A percentile compares a stretch with the other conserved stretches of the same genome.
These are phyloP conservation scores for Synanthedon tipuliformis DNA, from an alignment of 2,888 invertebrate genomes.

Conservation along the genomic window DNA sequence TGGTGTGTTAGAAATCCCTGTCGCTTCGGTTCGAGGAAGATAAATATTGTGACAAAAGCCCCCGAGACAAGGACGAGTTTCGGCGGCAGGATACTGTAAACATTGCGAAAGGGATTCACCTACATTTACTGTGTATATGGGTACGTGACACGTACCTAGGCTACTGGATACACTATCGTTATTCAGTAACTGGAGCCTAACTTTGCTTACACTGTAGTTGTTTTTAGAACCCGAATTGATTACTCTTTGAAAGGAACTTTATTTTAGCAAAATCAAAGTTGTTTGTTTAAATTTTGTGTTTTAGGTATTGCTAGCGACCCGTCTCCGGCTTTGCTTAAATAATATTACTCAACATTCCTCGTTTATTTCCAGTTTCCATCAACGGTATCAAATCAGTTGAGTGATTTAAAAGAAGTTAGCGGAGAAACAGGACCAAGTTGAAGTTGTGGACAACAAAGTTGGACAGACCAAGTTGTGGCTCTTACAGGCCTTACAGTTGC, in stretches of 20 bases:
- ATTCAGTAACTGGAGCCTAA: not conserved
- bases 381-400: too few relatives aligned
- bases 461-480: too few relatives aligned
- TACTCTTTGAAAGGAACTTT: not conserved
- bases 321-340: too few relatives aligned
- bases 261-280: too few relatives aligned
- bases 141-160: not conserved
- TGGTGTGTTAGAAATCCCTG: constrained; percentile 18
- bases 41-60: constrained; percentile 57
- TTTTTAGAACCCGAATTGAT: not conserved
- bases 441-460: too few relatives aligned
- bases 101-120: constrained; percentile 14
- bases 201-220: not conserved
- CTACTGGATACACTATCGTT: not conserved
- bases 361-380: too few relatives aligned
- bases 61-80: constrained; percentile 36
- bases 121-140: not conserved
- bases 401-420: too few relatives aligned
- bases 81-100: constrained; percentile 29
- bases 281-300: too few relatives aligned
- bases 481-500: too few relatives aligned
- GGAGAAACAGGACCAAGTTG: too few relatives aligned
- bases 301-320: too few relatives aligned
- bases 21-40: constrained; percentile 31
- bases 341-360: too few relatives aligned